Evolutionary conservation across 2,797 vertebrate genomes (phyloP), one percentile per base, ranked within the genome.

Genomic region (Phylloscopus collybita): DNA sequence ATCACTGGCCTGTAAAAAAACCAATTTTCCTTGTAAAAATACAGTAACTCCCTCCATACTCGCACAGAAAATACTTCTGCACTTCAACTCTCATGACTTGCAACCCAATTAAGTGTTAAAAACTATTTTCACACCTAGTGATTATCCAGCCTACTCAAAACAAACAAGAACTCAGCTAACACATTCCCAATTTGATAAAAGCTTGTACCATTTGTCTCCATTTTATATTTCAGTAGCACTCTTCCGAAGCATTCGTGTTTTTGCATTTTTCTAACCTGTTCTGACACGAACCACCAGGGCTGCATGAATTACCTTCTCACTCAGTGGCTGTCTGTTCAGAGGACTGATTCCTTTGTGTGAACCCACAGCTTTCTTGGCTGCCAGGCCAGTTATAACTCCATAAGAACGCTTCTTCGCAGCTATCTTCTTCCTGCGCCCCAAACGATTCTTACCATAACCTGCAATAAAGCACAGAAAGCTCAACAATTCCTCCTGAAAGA

Each of bases 361-460:
- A 13, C 98, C 97, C 38, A 97, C 69, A 6, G 98, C 98, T 81
- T 98, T 98, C 89, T 98, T 98, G 45, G 99, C 98, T n/a, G 99
- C 99, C 95, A 99, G 97, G 11, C 99, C 98, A 3, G 99, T 99
- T 92, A 99, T 98, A 32, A 99, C 98, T 91, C 99, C 98, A 0
- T 99, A 99, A 72, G 98, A 97, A 60, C 98, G 98, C 59, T 98
- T 98, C 88, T 98, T 98, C 71, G 97, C 98, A 16, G 96, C 93
- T 38, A 98, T 95, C 71, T 98, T 71, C 96, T 98, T 98, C 88
- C 97, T 98, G 66, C 80, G 97, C 14, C 97, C 98, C 82, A 98
- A 73, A 80, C 93, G 98, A 72, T 98, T 97, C 70, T 97, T 97
- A 80, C 98, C 98, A 71, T 98, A 98, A 97, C 98, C 98, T 99